Evolutionary conservation across 2,113 vertebrate species (phyloP).

Genomic region (Lepisosteus oculatus): DNA sequence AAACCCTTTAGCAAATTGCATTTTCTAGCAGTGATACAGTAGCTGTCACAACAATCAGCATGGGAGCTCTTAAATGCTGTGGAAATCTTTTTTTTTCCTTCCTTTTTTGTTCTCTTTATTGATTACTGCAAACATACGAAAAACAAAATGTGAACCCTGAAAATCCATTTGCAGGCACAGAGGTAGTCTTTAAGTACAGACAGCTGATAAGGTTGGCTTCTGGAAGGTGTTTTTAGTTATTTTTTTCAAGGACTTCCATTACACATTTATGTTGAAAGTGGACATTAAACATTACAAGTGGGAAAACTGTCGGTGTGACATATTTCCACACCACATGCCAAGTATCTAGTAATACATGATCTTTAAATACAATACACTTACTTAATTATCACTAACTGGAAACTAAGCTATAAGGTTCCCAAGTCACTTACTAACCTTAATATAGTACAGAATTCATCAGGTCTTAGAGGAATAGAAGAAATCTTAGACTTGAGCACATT

Average conservation of each 20-base stretch:
- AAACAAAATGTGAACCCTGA: slow-evolving; percentile 43
- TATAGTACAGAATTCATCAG: not conserved
- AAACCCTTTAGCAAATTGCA: slow-evolving; percentile 44
- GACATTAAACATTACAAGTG: not conserved
- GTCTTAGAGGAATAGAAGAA: slow-evolving; percentile 18
- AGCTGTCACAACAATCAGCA: slow-evolving; percentile 44
- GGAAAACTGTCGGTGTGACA: not conserved
- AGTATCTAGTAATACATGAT: not conserved
- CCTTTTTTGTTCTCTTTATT: slow-evolving; percentile 24
- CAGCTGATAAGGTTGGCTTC: slow-evolving; percentile 25
- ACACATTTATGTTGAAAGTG: not conserved
- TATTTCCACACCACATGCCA: not conserved
- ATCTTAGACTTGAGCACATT: slow-evolving; percentile 36
- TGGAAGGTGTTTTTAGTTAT: slow-evolving; percentile 4
- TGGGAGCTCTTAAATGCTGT: slow-evolving; percentile 37
- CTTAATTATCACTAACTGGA: not conserved
- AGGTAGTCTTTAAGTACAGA: slow-evolving; percentile 31
- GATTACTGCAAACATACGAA: slow-evolving; percentile 43
- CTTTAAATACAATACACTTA: not conserved
- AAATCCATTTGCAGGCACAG: slow-evolving; percentile 39
- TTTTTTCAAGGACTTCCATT: slow-evolving; percentile 26
- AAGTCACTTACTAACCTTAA: slow-evolving; percentile 12
- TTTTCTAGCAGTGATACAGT: slow-evolving; percentile 49
- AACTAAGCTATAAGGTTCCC: not conserved
- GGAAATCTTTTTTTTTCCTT: slow-evolving; percentile 34